A percentile compares a stretch with the other conserved stretches of the same genome.
phyloP scores from a whole-genome alignment of 2,797 vertebrate species.

The Lithobates sylvaticus region DNA sequence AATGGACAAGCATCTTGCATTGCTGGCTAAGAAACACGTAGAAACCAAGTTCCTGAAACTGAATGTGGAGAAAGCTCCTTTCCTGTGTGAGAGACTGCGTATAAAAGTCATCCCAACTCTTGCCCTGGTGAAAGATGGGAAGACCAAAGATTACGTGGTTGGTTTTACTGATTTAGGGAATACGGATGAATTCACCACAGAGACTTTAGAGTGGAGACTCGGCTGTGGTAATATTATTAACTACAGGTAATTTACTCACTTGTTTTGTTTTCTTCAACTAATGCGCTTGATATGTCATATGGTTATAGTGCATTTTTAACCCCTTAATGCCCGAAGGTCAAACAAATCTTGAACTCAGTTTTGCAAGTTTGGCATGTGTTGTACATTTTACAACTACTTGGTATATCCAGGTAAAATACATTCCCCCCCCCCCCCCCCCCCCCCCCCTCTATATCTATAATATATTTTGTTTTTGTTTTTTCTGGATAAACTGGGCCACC shows the following conservation, averaged over 20 bases:
- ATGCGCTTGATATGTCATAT: no score
- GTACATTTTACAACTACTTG: no score
- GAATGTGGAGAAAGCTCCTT: constrained; percentile 95
- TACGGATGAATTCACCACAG: constrained; percentile 94
- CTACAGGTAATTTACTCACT: constrained; percentile 85
- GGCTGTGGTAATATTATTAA: constrained; percentile 90
- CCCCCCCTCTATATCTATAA: no score
- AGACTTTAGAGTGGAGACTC: constrained; percentile 95
- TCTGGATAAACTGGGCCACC: no score
- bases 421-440: no score
- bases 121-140: constrained; percentile 92
- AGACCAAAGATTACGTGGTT: constrained; percentile 93
- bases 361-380: no score
- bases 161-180: constrained; percentile 95
- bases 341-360: no score
- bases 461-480: no score
- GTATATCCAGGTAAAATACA: no score
- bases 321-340: no score
- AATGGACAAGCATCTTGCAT: constrained; percentile 90
- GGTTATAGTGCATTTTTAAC: no score
- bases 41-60: constrained; percentile 98
- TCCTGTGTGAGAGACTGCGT: constrained; percentile 90
- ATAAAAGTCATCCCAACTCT: constrained; percentile 95
- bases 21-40: constrained; percentile 92
- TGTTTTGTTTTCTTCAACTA: background rate